Percentiles rank a stretch among this genome's conserved stretches.
Evolutionary conservation across 2,113 vertebrate species (phyloP).

Genomic region (Tupaia tana): DNA sequence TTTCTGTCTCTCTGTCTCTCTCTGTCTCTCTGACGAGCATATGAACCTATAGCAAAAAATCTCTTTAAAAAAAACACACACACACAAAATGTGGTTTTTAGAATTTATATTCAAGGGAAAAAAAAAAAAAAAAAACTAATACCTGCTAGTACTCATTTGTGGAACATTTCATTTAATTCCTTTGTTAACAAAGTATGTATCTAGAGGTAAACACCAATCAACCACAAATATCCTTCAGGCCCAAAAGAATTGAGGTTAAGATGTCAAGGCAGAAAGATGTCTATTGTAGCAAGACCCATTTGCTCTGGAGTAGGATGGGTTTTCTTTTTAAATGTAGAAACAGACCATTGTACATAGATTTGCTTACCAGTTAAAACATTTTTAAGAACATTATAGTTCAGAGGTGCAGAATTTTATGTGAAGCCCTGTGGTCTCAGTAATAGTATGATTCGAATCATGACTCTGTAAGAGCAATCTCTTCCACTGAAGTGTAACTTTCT

Average conservation of each 20-base stretch:
- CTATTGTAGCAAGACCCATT: conserved; percentile 54
- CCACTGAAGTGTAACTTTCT: background rate
- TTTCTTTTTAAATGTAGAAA: background rate
- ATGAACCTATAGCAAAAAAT: too few species aligned
- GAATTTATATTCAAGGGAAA: background rate
- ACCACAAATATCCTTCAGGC: conserved; percentile 56
- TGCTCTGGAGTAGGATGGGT: background rate
- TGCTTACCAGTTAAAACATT: conserved; percentile 22
- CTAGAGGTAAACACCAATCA: conserved; percentile 68
- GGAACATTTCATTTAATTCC: conserved; percentile 66
- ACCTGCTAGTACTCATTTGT: conserved; percentile 23
- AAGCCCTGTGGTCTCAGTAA: background rate
- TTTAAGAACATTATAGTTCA: conserved; percentile 24
- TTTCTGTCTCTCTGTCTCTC: too few species aligned
- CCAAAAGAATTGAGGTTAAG: conserved; percentile 58
- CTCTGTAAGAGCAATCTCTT: background rate
- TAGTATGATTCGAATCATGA: background rate
- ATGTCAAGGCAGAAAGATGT: conserved; percentile 55
- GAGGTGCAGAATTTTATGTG: conserved; percentile 35
- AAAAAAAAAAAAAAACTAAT: background rate
- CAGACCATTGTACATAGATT: background rate
- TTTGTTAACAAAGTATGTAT: conserved; percentile 46
- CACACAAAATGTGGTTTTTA: background rate
- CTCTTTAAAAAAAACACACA: too few species aligned
- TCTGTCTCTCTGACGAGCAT: too few species aligned